These are phyloP conservation scores for Nowickia ferox DNA, from an alignment of 2,888 invertebrate genomes.

Conservation along the genomic window DNA sequence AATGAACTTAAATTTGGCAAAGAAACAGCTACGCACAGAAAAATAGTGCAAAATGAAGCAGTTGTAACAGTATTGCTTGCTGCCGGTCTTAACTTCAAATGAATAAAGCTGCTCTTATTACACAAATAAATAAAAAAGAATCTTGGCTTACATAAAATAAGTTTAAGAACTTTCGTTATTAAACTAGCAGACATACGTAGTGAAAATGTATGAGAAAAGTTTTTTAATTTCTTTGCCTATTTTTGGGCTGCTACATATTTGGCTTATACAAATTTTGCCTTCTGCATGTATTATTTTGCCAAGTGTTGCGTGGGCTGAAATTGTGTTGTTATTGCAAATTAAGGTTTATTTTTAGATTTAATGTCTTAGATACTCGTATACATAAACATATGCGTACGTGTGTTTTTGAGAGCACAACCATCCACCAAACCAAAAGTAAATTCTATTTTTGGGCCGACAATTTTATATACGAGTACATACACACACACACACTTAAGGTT, in stretches of 20 bases:
- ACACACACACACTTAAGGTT: not conserved
- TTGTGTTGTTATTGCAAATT: not conserved
- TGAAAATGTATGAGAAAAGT: too few species aligned
- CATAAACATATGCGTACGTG: not conserved
- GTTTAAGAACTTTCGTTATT: too few species aligned
- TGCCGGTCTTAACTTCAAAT: too few species aligned
- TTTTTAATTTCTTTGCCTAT: not conserved
- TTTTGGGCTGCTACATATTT: not conserved
- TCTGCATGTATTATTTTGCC: not conserved
- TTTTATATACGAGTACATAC: not conserved
- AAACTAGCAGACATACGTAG: too few species aligned
- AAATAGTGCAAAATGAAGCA: too few species aligned
- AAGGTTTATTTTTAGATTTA: slow-evolving; percentile 37
- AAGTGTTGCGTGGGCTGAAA: not conserved
- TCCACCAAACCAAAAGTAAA: not conserved
- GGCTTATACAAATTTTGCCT: not conserved
- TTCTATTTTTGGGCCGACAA: slow-evolving; percentile 24
- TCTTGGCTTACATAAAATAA: too few species aligned
- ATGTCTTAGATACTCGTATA: not conserved
- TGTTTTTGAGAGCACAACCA: not conserved
- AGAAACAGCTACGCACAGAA: too few species aligned
- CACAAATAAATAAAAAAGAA: too few species aligned
- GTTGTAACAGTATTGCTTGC: too few species aligned
- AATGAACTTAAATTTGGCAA: too few species aligned
- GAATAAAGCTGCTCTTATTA: too few species aligned